Conservation (phyloP, 2,888 invertebrate species). For the Philereme vetulata region DNA sequence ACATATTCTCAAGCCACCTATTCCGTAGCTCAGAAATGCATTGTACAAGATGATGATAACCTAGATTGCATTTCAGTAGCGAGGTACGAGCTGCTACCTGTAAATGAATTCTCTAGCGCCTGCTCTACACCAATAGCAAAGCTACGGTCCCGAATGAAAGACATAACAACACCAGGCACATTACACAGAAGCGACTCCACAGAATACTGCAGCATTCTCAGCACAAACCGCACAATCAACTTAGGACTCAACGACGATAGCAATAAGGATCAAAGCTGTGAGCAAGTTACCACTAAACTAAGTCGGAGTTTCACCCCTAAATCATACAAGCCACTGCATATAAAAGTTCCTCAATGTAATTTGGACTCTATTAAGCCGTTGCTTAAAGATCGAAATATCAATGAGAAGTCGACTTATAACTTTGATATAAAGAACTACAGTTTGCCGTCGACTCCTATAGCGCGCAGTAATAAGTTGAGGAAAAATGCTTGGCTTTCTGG, state of each 20-base stretch:
- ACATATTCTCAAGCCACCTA: slow-evolving; percentile 43
- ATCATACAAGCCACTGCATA: slow-evolving; percentile 76
- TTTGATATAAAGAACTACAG: slow-evolving; percentile 78
- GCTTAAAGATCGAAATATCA: slow-evolving; percentile 56
- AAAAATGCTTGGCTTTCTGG: slow-evolving; percentile 83
- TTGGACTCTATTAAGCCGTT: slow-evolving; percentile 68
- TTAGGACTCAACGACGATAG: slow-evolving; percentile 54
- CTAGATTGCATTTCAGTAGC: slow-evolving; percentile 40
- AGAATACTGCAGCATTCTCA: slow-evolving; percentile 77
- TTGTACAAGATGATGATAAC: slow-evolving; percentile 56
- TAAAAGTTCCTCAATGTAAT: slow-evolving; percentile 74
- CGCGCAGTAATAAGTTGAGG: slow-evolving; percentile 80
- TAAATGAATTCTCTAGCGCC: slow-evolving; percentile 65
- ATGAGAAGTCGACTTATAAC: slow-evolving; percentile 67
- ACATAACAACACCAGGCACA: slow-evolving; percentile 63
- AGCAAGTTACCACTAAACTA: slow-evolving; percentile 61
- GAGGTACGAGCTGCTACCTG: slow-evolving; percentile 56
- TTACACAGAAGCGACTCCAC: slow-evolving; percentile 78
- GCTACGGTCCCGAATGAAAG: slow-evolving; percentile 62
- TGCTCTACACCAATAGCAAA: slow-evolving; percentile 74
- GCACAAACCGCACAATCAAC: slow-evolving; percentile 64
- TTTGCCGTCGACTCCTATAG: slow-evolving; percentile 80
- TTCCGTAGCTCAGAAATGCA: slow-evolving; percentile 56
- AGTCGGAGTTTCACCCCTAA: slow-evolving; percentile 77
- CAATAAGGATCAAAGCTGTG: slow-evolving; percentile 53